Base-by-base conservation (phyloP, 2,888 invertebrate species). In the Epistrophe eligans region DNA sequence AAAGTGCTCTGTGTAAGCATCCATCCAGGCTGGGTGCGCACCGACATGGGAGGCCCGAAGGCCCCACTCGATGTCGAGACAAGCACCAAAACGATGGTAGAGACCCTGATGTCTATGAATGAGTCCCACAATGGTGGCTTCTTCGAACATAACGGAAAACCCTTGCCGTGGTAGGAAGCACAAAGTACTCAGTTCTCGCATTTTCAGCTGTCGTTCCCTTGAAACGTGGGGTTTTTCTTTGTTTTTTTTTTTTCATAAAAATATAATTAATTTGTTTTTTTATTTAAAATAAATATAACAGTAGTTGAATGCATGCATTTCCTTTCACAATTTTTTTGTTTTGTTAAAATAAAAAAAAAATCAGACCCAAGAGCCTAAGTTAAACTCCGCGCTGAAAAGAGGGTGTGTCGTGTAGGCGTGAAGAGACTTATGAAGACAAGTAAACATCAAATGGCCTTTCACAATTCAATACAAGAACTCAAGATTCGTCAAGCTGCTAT, bases 1-100 rank as follows among this genome's bases (percentile, higher is more conserved):
- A 95, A 95, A 58, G 97, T 98, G 88, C 90, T 98, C 19, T 96
- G 96, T 1, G 94, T 96, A 0, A 94, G 94, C 76, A 91, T 98
- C 82, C 98, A 98, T 93, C 98, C 98, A 0, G 98, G 98, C 3
- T 98, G 98, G 98, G 97, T 98, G 9, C 95, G 95, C 91, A 98
- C 98, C 0, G 96, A 96, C 89, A 96, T 98, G 97, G 98, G 98
- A 6, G 98, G 98, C 6, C 92, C 94, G 50, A 95, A 95, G 89
- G 98, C 98, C 0, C 96, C 96, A 0, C 93, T 98, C 43, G 95
- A 96, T 71, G 93, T 97, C 1, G 94, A 95, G 32, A 94, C 95
- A 1, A 96, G 97, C 91, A 95, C 96, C 7, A 91, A 91, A 0
- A 94, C 94, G 19, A 95, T 98, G 79, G 92, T 98, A 19, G 92